phyloP scores from a whole-genome alignment of 2,113 vertebrate genomes.

The Halichoeres trimaculatus region DNA sequence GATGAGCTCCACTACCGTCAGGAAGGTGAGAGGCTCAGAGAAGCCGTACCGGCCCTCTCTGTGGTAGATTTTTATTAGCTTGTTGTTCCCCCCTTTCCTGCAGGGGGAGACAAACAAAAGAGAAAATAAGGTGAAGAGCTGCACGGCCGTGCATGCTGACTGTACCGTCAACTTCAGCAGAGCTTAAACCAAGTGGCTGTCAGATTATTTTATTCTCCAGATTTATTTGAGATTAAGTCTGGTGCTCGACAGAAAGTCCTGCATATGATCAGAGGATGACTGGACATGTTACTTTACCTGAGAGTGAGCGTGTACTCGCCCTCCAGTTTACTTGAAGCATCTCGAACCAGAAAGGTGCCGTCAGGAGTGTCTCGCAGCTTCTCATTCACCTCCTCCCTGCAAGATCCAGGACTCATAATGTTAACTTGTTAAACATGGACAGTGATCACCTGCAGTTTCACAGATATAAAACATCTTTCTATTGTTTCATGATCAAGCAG shows the following conservation, averaged over 20 bases:
- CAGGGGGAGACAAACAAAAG: conserved; percentile 57
- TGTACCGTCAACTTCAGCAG: too few relatives aligned
- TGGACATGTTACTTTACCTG: conserved; percentile 60
- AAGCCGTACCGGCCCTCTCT: conserved; percentile 94
- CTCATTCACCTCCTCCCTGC: conserved; percentile 94
- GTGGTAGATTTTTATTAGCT: conserved; percentile 98
- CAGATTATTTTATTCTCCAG: neutral
- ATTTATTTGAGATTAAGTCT: too few relatives aligned
- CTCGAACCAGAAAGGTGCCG: conserved; percentile 92
- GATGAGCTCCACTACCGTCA: conserved; percentile 95
- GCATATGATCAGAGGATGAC: too few relatives aligned
- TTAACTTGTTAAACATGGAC: neutral
- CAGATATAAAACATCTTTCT: too few relatives aligned
- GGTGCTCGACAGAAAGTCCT: too few relatives aligned
- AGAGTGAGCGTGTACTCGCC: conserved; percentile 93
- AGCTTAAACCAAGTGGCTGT: too few relatives aligned
- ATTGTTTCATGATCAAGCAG: too few relatives aligned
- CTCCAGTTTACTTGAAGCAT: conserved; percentile 94
- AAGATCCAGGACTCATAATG: conserved; percentile 6
- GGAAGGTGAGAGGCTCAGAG: conserved; percentile 97
- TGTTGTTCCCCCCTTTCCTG: conserved; percentile 99
- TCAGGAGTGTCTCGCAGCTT: conserved; percentile 92
- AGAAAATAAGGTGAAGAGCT: neutral
- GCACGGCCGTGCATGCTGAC: neutral
- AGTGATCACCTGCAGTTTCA: neutral